Base-by-base conservation (phyloP, 1,140 invertebrate species). In the Tetramorium alpestre region DNA sequence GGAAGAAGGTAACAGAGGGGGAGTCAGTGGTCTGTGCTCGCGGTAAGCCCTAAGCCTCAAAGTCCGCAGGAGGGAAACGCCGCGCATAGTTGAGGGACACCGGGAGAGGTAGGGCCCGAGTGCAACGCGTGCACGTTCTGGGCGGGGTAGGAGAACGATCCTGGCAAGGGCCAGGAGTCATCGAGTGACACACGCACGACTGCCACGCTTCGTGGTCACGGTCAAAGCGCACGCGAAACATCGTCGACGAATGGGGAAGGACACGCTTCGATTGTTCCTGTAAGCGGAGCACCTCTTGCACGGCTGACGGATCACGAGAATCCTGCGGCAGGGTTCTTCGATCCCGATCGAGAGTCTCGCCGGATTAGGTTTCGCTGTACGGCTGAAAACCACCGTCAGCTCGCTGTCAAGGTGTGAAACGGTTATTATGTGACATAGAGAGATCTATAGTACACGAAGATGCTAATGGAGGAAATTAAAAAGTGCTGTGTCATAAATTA, bases 131-230 rank as follows among this genome's bases (percentile, higher is more conserved):
- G 94, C 93, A 94, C 88, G 89, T 94, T 93, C 91, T 94, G 94
- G 94, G 94, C 94, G 94, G 94, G 91, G 91, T 91, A 89, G 80
- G 64, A 89, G 85, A 90, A 75, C 90, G 88, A 92, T 93, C 89
- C 91, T 78, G 28, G 80, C 80, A 67, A 89, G 88, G 90, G 92
- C 91, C 89, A 93, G 92, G 91, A 94, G 94, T 93, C 92, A 94
- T 87, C 91, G 90, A 94, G 94, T 94, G 94, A 95, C 94, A 94
- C 94, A 95, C 91, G 93, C 92, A 92, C 94, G 93, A 90, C 92
- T 91, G 92, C 94, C 94, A 94, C 93, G 94, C 94, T 94, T 92
- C 88, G 92, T 94, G 93, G 92, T 92, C 90, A 95, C 92, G 92
- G 91, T 94, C 93, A 93, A 92, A 93, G 92, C 92, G 89, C 82